These are phyloP conservation scores for Paramormyrops hopkinsi DNA, from an alignment of 2,797 vertebrate genomes.

Conservation along the genomic window DNA sequence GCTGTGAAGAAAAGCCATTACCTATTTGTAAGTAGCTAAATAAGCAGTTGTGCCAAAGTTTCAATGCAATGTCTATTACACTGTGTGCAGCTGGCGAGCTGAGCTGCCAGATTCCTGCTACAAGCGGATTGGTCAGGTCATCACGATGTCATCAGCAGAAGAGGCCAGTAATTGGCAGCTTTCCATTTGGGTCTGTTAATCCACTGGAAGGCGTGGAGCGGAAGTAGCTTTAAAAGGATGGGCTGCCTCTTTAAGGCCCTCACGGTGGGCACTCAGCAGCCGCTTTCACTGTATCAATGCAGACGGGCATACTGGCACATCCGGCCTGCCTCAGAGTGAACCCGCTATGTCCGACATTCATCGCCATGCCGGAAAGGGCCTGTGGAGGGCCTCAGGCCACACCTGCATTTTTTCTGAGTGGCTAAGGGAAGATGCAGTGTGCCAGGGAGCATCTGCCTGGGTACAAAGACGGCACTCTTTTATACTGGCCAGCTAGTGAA, in stretches of 20 bases:
- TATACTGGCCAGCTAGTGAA: conserved; percentile 3
- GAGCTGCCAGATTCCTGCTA: neutral
- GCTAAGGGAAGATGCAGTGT: neutral
- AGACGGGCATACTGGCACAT: neutral
- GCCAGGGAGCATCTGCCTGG: neutral
- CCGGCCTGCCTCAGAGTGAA: neutral
- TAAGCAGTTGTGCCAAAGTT: conserved; percentile 58
- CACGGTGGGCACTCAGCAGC: neutral
- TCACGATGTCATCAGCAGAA: conserved; percentile 11
- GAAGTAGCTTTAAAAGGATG: neutral
- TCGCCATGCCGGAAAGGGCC: neutral
- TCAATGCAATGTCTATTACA: conserved; percentile 62
- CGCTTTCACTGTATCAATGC: neutral
- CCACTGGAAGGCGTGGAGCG: neutral
- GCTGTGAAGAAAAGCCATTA: conserved; percentile 22
- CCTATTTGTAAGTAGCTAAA: conserved; percentile 25
- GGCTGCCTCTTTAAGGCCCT: neutral
- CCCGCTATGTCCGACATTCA: neutral
- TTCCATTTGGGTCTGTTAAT: neutral
- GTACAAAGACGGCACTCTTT: neutral
- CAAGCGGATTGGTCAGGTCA: conserved; percentile 8
- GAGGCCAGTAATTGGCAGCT: neutral
- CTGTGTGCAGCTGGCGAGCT: conserved; percentile 46
- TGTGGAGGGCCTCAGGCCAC: neutral
- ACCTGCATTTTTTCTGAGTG: neutral